Conservation (phyloP, 2,113 vertebrate species). For the Ciconia stormi region DNA sequence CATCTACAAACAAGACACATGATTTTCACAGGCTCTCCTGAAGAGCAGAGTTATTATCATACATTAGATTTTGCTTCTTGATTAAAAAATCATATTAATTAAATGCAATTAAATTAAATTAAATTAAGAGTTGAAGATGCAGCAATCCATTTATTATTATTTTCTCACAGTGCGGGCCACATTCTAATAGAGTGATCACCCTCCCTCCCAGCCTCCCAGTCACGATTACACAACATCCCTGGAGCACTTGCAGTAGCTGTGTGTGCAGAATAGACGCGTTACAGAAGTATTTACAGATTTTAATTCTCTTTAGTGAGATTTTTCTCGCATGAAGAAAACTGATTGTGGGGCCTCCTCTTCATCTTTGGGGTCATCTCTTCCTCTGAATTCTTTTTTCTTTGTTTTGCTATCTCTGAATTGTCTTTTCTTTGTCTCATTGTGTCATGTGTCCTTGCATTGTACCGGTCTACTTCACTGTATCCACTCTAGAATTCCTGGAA, state of each 20-base stretch:
- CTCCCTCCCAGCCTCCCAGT: slow-evolving; percentile 18
- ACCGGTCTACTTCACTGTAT: background rate
- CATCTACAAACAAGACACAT: slow-evolving; percentile 38
- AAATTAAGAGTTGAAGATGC: slow-evolving; percentile 62
- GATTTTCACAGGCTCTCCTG: slow-evolving; percentile 39
- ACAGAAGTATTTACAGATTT: background rate
- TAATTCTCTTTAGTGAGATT: background rate
- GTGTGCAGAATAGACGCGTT: background rate
- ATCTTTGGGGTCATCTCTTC: background rate
- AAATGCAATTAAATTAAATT: slow-evolving; percentile 66
- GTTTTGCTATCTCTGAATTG: background rate
- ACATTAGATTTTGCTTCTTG: slow-evolving; percentile 55
- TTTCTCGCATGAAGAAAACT: background rate
- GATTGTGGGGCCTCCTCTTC: background rate
- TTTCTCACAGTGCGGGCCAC: slow-evolving; percentile 48
- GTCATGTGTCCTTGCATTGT: background rate
- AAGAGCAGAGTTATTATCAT: slow-evolving; percentile 55
- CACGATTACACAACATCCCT: slow-evolving; percentile 6
- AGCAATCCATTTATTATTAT: slow-evolving; percentile 59
- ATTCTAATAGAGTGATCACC: slow-evolving; percentile 39
- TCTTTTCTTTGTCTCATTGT: background rate
- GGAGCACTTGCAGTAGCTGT: background rate
- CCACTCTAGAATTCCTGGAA: background rate
- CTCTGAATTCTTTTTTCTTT: background rate
- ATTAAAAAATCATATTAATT: slow-evolving; percentile 70